A percentile compares a stretch with the other conserved stretches of the same genome.
Conservation (phyloP, 2,888 invertebrate species). For the Tridacna crocea region DNA sequence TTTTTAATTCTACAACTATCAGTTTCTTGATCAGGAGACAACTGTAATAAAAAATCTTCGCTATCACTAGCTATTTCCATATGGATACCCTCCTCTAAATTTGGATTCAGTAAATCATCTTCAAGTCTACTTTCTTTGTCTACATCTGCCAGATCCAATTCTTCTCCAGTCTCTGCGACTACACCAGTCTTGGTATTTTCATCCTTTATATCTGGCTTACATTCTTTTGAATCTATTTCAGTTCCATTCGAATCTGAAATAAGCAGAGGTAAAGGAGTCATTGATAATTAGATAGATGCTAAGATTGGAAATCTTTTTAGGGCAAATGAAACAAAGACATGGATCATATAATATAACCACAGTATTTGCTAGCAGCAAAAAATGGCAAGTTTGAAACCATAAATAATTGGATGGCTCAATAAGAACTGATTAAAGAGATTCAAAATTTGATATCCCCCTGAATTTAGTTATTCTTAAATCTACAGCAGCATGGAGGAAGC, state of each 20-base stretch:
- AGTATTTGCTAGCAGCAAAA: not conserved
- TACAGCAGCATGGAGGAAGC: too few relatives aligned
- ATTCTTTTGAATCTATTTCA: not conserved
- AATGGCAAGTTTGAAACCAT: too few relatives aligned
- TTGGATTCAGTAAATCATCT: not conserved
- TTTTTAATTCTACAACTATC: not conserved
- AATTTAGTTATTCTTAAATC: too few relatives aligned
- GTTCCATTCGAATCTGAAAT: not conserved
- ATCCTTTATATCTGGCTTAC: not conserved
- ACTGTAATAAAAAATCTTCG: constrained; percentile 8
- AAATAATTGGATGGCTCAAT: too few relatives aligned
- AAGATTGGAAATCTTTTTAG: not conserved
- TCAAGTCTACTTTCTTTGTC: not conserved
- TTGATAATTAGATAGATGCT: too few relatives aligned
- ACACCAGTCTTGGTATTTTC: not conserved
- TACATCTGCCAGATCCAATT: not conserved
- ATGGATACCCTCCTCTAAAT: constrained; percentile 34
- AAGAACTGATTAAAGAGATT: too few relatives aligned
- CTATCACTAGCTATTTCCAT: constrained; percentile 57
- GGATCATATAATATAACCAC: not conserved
- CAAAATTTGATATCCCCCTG: too few relatives aligned
- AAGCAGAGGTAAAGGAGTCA: not conserved
- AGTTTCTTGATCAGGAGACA: not conserved
- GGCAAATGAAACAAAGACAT: not conserved
- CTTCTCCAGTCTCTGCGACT: not conserved